Percentiles rank a stretch among this genome's conserved stretches.
Evolutionary conservation across 2,113 vertebrate species (phyloP).

Genomic region (Psilopogon haemacephalus): DNA sequence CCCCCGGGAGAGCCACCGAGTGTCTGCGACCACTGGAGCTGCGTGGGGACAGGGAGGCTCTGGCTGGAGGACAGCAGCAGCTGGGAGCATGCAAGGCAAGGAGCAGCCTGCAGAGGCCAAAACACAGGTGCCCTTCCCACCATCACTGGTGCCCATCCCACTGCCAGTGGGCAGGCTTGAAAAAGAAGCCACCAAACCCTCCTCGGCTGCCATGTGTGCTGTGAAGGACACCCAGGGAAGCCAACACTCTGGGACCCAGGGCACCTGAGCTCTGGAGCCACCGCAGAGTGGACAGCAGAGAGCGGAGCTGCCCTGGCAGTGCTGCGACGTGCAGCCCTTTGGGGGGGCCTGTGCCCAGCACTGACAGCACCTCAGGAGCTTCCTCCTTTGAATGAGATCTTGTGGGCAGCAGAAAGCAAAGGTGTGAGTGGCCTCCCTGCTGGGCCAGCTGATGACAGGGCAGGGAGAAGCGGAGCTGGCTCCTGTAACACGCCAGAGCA

Average conservation of each 20-base stretch:
- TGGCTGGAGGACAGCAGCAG: rapidly evolving
- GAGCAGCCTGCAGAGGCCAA: neutral
- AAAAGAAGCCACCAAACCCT: neutral
- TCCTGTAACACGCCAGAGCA: neutral
- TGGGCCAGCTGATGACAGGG: rapidly evolving
- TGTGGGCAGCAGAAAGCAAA: neutral
- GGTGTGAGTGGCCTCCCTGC: neutral
- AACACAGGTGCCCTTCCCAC: neutral
- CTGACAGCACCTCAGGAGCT: neutral
- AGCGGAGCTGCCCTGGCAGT: neutral
- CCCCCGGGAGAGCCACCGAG: neutral
- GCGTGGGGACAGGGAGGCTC: rapidly evolving
- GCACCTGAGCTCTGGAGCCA: neutral
- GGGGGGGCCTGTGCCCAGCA: neutral
- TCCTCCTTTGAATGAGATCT: neutral
- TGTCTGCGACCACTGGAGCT: neutral
- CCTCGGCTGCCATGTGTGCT: rapidly evolving
- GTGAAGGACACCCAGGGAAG: rapidly evolving
- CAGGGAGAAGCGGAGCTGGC: rapidly evolving
- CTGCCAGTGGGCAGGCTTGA: neutral
- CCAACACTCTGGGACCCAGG: neutral
- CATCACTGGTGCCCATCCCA: neutral
- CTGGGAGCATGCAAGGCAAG: neutral
- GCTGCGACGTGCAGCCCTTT: neutral
- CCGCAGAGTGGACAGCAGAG: neutral